Conservation (phyloP, 2,888 invertebrate species). For the Labia minor region DNA sequence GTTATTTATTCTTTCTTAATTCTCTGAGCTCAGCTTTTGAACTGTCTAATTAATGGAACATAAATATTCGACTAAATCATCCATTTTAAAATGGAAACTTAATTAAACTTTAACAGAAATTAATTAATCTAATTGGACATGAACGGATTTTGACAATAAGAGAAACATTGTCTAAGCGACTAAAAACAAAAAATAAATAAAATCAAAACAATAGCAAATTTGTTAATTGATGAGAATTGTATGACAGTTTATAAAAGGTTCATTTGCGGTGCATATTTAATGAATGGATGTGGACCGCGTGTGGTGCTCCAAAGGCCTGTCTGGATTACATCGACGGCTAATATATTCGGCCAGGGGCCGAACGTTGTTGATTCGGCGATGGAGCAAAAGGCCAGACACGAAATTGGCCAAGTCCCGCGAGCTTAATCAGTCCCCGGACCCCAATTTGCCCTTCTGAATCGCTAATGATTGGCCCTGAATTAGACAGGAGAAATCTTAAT, state of each 20-base stretch:
- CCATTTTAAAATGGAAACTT: too few relatives aligned
- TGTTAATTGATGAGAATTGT: too few relatives aligned
- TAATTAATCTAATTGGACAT: too few relatives aligned
- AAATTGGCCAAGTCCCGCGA: background rate
- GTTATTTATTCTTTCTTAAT: too few relatives aligned
- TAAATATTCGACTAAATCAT: too few relatives aligned
- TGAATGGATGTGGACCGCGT: background rate
- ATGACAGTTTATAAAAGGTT: background rate
- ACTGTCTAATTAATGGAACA: too few relatives aligned
- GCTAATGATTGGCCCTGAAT: constrained; percentile 8
- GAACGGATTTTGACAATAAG: too few relatives aligned
- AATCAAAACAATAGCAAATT: too few relatives aligned
- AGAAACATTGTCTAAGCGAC: too few relatives aligned
- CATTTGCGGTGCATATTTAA: background rate
- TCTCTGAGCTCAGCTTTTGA: too few relatives aligned
- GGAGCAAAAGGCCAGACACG: background rate
- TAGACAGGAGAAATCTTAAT: constrained; percentile 7
- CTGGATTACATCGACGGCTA: background rate
- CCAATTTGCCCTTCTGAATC: constrained; percentile 13
- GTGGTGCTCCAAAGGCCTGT: background rate
- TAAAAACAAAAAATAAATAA: too few relatives aligned
- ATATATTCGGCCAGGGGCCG: background rate
- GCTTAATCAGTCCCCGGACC: constrained; percentile 1
- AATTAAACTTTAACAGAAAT: too few relatives aligned
- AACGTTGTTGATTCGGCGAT: background rate